phyloP scores from a whole-genome alignment of 1,140 invertebrate species.

The Formica exsecta region DNA sequence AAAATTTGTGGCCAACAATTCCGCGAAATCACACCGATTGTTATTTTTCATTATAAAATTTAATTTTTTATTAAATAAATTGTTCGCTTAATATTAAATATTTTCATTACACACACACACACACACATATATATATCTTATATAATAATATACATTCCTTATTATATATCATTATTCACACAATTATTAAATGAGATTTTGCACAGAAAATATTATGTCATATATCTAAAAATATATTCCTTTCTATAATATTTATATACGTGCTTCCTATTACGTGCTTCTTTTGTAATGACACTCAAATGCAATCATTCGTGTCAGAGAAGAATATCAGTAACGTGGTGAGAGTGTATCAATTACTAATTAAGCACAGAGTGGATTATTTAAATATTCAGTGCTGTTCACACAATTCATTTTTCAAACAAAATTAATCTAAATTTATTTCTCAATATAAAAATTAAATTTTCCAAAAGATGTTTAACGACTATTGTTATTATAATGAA shows the following conservation, averaged over 20 bases:
- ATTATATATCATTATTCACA: not conserved
- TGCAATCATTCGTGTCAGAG: not conserved
- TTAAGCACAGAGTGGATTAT: not conserved
- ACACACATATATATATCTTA: too few relatives aligned
- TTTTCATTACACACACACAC: not conserved
- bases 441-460: not conserved
- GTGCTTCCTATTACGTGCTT: too few relatives aligned
- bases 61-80: not conserved
- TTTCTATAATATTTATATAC: too few relatives aligned
- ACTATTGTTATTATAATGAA: not conserved
- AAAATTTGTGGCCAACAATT: not conserved
- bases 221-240: not conserved
- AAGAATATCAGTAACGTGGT: not conserved
- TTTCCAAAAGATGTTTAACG: not conserved
- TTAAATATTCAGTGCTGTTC: not conserved
- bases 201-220: not conserved
- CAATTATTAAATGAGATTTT: not conserved
- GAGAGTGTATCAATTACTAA: not conserved
- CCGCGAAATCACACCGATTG: not conserved
- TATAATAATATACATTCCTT: too few relatives aligned
- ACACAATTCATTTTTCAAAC: not conserved
- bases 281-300: not conserved
- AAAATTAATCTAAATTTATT: slow-evolving; percentile 24
- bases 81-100: slow-evolving; percentile 4
- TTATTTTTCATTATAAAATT: not conserved